Evolutionary conservation across 2,113 vertebrate genomes (phyloP), one percentile per base, ranked within the genome.

Genomic region (Rhombomys opimus): DNA sequence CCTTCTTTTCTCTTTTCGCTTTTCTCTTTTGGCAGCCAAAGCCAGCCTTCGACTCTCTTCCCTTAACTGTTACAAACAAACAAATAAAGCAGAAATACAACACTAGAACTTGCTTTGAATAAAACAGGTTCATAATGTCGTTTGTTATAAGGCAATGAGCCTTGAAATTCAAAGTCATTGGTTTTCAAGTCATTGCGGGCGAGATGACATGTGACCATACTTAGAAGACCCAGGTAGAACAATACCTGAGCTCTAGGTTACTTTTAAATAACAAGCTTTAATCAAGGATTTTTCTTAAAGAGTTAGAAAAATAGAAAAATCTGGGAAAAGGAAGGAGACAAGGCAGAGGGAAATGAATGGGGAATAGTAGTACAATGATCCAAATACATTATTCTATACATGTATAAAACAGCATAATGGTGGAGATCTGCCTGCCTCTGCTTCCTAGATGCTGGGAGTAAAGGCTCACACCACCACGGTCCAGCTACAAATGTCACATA

Each of bases 1-100:
- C 95, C 99, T 98, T 97, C 99, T 99, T 95, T 99, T 99, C 96
- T 99, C 99, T 98, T 99, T 99, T 89, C 99, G 99, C 97, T 99
- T 99, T 98, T 99, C 99, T 92, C 99, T 99, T 98, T 99, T 99
- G 81, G 99, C 99, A 98, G 99, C 99, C 97, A 99, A 98, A 93
- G 99, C 99, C 97, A 99, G 98, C 91, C 99, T 99, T 98, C 99
- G 99, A 98, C 99, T 99, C 98, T 99, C 99, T 98, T 99, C 99
- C 90, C 99, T 97, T 70, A 99, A 95, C 99, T 99, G 22, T 65
- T 95, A 78, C 92, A 92, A 27, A 27, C 7, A 22, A 10, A 82
- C 70, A 18, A 91, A 91, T 54, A 93, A 96, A 89, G 94, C 13
- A 92, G 32, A 95, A 88, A 59, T 41, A 3, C 41, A 94, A 95